Conservation (phyloP, 2,113 vertebrate genomes). For the Speoplatyrhinus poulsoni region DNA sequence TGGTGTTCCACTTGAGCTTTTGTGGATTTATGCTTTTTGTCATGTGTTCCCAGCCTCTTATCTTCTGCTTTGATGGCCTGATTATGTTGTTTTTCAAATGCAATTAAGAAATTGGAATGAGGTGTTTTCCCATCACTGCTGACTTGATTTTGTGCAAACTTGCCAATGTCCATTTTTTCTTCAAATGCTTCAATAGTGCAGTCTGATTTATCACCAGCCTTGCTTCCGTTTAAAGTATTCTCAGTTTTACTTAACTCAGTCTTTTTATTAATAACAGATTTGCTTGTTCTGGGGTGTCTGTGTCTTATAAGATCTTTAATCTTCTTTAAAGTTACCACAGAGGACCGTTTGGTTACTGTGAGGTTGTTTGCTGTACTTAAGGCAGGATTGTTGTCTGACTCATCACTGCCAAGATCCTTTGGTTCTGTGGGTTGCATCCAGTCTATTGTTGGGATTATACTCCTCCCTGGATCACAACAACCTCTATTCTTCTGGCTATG, state of each 20-base stretch:
- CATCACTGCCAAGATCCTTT: neutral
- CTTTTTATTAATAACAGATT: conserved; percentile 9
- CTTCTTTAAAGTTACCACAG: conserved; percentile 27
- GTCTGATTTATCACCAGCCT: neutral
- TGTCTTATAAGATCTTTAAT: conserved; percentile 36
- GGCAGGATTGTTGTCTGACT: neutral
- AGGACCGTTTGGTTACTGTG: neutral
- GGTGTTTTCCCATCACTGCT: neutral
- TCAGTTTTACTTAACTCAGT: neutral
- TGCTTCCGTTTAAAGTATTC: neutral
- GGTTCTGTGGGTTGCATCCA: neutral
- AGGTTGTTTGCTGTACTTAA: neutral
- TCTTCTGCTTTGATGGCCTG: neutral
- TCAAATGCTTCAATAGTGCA: neutral
- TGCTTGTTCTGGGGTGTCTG: conserved; percentile 15
- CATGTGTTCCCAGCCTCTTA: neutral
- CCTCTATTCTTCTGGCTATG: neutral
- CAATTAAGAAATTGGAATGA: fast-evolving
- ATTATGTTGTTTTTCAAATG: conserved; percentile 23
- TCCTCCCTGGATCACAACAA: neutral
- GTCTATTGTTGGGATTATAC: neutral
- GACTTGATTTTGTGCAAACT: neutral
- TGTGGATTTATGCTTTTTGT: neutral
- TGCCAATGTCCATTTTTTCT: neutral
- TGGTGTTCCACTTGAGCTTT: neutral